Base-by-base conservation (phyloP, 2,888 invertebrate genomes). In the Chloromyia formosa region DNA sequence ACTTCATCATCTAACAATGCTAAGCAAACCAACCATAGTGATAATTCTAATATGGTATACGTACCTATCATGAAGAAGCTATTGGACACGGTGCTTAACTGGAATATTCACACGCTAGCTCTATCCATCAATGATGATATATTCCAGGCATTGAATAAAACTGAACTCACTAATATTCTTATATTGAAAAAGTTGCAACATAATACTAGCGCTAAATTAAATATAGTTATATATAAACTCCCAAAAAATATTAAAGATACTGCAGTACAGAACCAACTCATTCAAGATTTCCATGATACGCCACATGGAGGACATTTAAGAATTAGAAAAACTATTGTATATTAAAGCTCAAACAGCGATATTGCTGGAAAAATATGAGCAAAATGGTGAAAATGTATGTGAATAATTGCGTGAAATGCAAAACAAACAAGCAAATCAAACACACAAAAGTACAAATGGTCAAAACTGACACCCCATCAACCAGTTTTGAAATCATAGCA, bases 361-460 rank as follows among this genome's bases (percentile, higher is more conserved):
- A 72, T 42, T 22, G 1, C 14, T 72, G 60, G 60, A 72, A 72
- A n/a, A 42, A 42, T 42, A 60, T 72, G 45, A 72, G 40, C n/a
- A 60, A 20, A 16, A 72, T 72, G 72, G 45, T 72, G 9, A 58
- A 58, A 72, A 2, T 12, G 0, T 60, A 60, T 42, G n/a, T 72
- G 18, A 72, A 72, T 10, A 72, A 53, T 22, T 72, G 72, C 18
- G 42, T 10, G 16, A 3, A 9, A 27, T 69, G 56, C 20, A 12
- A 56, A 69, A 69, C 18, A 69, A 69, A 54, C 56, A 69, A 78
- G 74, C 68, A 75, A 68, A 74, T 56, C 40, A 54, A 53, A 4
- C 68, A 76, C 20, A 69, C 35, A 9, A 69, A 35, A 54, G 54
- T 54, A n/a, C 1, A 54, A 35, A 56, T 69, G 56, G 16, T 56